Evolutionary conservation across 2,797 vertebrate species (phyloP), one percentile per base, ranked within the genome.

Genomic region (Tarsius wallacei): DNA sequence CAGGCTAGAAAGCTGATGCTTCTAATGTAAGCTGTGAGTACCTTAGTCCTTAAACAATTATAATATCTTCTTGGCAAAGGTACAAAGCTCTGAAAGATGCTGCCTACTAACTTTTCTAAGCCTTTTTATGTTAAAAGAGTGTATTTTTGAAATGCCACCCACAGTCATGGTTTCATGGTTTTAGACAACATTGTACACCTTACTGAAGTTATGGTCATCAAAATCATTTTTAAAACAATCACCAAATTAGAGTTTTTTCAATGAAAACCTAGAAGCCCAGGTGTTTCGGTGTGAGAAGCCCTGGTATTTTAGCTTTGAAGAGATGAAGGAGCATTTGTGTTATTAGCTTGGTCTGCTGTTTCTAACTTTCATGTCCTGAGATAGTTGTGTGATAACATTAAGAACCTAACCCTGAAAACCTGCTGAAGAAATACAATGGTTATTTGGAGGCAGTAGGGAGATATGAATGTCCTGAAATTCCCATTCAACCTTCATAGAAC

Each of bases 321-420:
- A 71, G 5, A 49, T 33, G 5, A 86, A 93, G 14, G 22, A 33
- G 0, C 12, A 63, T 94, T 89, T 63, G 36, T 64, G 21, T 68
- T 76, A 82, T 83, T 55, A 90, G 26, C 1, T 36, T 85, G 17
- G 70, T 49, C 22, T 74, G 17, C 19, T 80, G 10, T 71, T 31
- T 66, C 55, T 57, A 0, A 4, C 26, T 96, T 94, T 64, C 10
- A 64, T 92, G 76, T 22, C 77, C 51, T 90, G 55, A 42, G 9
- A 85, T 76, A 71, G 73, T 91, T 51, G 36, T 19, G 51, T 93
- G 12, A 97, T 77, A 63, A 66, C 12, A 94, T 55, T 85, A 64
- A 70, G 76, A 95, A 71, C 0, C 21, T 88, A 94, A 78, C 1
- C 4, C 63, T 97, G 82, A 94, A 98, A 89, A 26, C 31, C 84